Base-by-base conservation (phyloP, 2,888 invertebrate species). In the Ceraclea dissimilis region DNA sequence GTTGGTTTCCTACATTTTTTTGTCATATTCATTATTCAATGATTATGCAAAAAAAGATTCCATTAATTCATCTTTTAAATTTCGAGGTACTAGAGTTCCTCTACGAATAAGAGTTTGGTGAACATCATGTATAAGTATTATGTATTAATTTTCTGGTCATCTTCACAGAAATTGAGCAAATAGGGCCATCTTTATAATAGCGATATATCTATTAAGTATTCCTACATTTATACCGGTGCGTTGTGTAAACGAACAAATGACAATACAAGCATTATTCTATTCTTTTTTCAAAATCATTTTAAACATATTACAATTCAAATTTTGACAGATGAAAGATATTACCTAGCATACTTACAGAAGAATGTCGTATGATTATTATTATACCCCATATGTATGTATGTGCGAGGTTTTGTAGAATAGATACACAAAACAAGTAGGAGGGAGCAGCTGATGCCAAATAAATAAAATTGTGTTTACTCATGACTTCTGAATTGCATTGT, bases 141-240 rank as follows among this genome's bases (percentile, higher is more conserved):
- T 20, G 50, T 57, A 54, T 55, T 60, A 60, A 60, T 60, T 57
- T 50, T 50, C 19, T 52, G 49, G 60, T 50, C 54, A 51, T 48
- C 52, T 54, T 49, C 46, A 53, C 51, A 33, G 19, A 51, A 51
- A 31, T 21, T 50, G 50, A 54, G 56, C 59, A 59, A 59, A 59
- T 57, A 59, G 56, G 52, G 55, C 33, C 49, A 52, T 56, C 54
- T 55, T 47, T 31, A 51, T 39, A n/a, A 16, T 39, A 39, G 39
- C 39, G 4, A 39, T 39, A n/a, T 13, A 39, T 8, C 5, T 8
- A 39, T 16, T 8, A 13, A 13, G 39, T 39, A 39, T 13, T 26
- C 2, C 2, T 39, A 39, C n/a, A n/a, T n/a, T n/a, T n/a, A n/a
- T n/a, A n/a, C n/a, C n/a, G n/a, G 4, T 39, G 39, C 39, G 39